Evolutionary conservation across 2,888 invertebrate genomes (phyloP), one percentile per base, ranked within the genome.

Genomic region (Tenthredo scrophulariae): DNA sequence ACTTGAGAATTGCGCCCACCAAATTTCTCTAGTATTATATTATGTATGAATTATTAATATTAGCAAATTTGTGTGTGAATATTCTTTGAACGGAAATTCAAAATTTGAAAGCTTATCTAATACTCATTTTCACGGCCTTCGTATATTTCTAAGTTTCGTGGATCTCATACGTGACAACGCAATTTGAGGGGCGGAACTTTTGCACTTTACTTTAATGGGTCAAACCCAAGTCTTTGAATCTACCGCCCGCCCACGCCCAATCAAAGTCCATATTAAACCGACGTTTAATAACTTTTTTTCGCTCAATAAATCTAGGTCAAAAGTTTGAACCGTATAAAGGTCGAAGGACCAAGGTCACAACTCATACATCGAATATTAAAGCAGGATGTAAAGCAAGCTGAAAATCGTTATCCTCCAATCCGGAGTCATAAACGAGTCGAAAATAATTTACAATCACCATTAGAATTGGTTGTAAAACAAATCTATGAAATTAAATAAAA

Each of bases 211-310:
- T 58, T 80, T 80, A 80, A 80, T 80, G 58, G 80, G 80, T 62
- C 80, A 62, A 62, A 80, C 18, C 62, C 29, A 29, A 70, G 83
- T 83, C 83, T 67, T 83, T 83, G 83, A 83, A 83, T 67, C 6
- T 83, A 67, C 83, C 83, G 83, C 43, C 83, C 2, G 37, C 83
- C 83, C 83, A 83, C 83, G 67, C 83, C 67, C 37, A 83, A 83
- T 83, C 82, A 83, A 67, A 83, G 43, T 70, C 70, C 43, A 67
- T 83, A 67, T 67, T 50, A 46, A 43, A 70, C 67, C n/a, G 18
- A 46, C 67, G 29, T 67, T 65, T 26, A 46, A 29, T 43, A 37
- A 22, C 7, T 80, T 62, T 22, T 80, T 77, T 40, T 58, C 80
- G 40, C 15, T 33, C n/a, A 15, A 37, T 26, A 62, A 83, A 83